These are phyloP conservation scores for Cephus pulcher DNA, from an alignment of 2,888 invertebrate genomes.

Conservation along the genomic window DNA sequence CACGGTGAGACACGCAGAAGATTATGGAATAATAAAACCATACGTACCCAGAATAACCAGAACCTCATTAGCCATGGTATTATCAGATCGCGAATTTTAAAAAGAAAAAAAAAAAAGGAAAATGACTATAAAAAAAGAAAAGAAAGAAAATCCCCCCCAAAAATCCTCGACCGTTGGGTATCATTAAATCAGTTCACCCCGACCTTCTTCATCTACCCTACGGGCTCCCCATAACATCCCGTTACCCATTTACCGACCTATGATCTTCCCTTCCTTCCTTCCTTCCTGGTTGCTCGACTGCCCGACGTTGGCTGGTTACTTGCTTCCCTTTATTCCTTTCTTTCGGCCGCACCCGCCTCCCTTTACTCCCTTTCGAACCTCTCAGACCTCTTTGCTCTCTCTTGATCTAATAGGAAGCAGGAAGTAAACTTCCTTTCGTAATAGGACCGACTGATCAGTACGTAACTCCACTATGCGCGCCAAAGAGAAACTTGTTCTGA, in stretches of 20 bases:
- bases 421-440: not conserved
- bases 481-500: not conserved
- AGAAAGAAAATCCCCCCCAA: not conserved
- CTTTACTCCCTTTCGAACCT: not conserved
- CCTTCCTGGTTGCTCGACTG: not conserved
- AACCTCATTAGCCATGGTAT: not conserved
- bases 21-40: not conserved
- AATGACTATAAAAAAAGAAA: not conserved
- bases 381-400: not conserved
- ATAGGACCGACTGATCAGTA: not conserved
- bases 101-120: not conserved
- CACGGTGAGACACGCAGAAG: not conserved
- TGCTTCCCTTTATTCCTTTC: not conserved
- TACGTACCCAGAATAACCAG: not conserved
- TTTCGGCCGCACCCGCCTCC: not conserved
- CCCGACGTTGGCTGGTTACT: not conserved
- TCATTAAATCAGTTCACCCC: not conserved
- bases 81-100: not conserved
- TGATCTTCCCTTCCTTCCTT: not conserved
- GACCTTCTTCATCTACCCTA: not conserved
- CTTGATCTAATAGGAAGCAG: not conserved
- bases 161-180: not conserved
- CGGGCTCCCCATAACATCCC: not conserved
- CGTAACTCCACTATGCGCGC: not conserved
- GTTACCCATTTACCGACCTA: not conserved